Percentiles rank a stretch among this genome's conserved stretches.
These are phyloP conservation scores for Catharus fuscescens DNA, from an alignment of 2,113 vertebrate genomes.

Conservation along the genomic window DNA sequence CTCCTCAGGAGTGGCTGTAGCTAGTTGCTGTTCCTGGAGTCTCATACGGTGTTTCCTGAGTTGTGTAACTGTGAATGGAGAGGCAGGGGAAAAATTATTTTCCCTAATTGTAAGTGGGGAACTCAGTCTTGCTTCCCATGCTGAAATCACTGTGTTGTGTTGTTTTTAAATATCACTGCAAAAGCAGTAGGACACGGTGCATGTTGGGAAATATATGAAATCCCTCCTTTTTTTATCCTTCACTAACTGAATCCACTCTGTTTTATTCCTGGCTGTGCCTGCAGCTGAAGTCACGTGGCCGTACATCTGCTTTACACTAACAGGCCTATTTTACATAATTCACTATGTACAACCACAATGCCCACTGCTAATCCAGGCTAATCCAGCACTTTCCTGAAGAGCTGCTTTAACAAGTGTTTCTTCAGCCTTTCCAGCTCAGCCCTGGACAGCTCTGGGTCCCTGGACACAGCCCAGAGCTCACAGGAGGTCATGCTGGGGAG, in stretches of 20 bases:
- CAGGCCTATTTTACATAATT: conserved; percentile 46
- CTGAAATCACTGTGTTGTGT: background rate
- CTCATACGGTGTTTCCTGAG: background rate
- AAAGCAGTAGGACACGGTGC: background rate
- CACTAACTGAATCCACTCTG: background rate
- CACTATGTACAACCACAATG: background rate
- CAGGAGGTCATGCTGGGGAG: background rate
- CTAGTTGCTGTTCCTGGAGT: background rate
- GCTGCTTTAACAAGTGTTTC: background rate
- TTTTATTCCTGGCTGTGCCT: conserved; percentile 21
- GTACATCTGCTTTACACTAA: conserved; percentile 34
- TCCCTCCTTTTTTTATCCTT: background rate
- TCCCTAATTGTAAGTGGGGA: background rate
- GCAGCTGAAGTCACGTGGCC: conserved; percentile 36
- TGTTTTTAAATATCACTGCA: background rate
- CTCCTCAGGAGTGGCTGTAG: background rate
- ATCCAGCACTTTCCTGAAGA: conserved; percentile 44
- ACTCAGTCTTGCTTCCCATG: background rate
- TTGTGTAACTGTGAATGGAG: background rate
- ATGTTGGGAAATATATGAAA: background rate
- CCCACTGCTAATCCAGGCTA: background rate
- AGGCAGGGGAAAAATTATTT: background rate
- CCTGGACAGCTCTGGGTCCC: background rate
- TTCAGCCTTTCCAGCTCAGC: background rate
- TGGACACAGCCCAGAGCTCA: fast-evolving